Evolutionary conservation across 2,113 vertebrate species (phyloP).

Genomic region (Gyps fulvus): DNA sequence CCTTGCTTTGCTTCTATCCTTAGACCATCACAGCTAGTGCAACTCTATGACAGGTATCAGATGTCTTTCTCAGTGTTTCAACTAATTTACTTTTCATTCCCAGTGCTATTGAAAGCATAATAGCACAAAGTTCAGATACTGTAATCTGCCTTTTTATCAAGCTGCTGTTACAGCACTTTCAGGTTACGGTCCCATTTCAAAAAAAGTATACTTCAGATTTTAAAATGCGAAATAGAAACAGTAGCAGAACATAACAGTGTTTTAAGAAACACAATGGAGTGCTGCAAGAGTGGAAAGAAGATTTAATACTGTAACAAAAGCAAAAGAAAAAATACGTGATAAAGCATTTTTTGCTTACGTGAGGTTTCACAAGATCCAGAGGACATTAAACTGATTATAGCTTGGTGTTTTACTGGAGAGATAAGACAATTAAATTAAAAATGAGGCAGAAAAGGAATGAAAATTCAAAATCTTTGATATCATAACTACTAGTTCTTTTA

Average conservation of each 20-base stretch:
- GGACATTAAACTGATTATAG: not conserved
- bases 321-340: not conserved
- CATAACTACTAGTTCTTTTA: not conserved
- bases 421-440: not conserved
- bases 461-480: not conserved
- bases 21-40: not conserved
- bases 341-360: not conserved
- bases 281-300: not conserved
- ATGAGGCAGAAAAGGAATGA: not conserved
- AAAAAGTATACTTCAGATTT: not conserved
- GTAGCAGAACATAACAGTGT: not conserved
- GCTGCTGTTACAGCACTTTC: not conserved
- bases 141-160: not conserved
- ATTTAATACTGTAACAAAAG: not conserved
- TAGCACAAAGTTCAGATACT: not conserved
- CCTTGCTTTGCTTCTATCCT: not conserved
- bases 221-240: not conserved
- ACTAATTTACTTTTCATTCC: not conserved
- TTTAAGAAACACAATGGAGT: not conserved
- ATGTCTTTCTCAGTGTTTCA: not conserved
- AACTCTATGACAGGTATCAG: not conserved
- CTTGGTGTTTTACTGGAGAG: not conserved
- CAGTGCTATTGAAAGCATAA: not conserved
- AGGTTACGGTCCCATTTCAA: not conserved
- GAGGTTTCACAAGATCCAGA: not conserved